Percentiles rank a stretch among this genome's conserved stretches.
Conservation (phyloP, 2,888 invertebrate species). For the Watsonalla binaria region DNA sequence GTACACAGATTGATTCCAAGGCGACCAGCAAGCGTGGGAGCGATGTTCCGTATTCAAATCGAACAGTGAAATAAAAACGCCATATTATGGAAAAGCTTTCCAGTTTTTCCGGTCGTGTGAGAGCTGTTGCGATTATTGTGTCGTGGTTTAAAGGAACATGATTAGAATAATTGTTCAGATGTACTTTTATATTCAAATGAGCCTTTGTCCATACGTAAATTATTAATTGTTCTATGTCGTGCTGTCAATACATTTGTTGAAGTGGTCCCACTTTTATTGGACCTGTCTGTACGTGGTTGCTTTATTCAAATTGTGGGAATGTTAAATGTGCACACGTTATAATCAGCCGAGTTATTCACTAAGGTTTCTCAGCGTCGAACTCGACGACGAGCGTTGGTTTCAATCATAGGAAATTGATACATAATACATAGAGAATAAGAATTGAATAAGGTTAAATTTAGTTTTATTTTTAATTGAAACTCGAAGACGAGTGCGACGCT, state of each 20-base stretch:
- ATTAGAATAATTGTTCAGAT: constrained; percentile 52
- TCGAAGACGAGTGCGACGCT: too few species aligned
- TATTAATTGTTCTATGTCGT: constrained; percentile 26
- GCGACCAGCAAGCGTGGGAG: constrained; percentile 56
- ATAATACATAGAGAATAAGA: too few species aligned
- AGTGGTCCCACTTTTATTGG: constrained; percentile 23
- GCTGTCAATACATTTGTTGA: constrained; percentile 24
- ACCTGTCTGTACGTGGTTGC: constrained; percentile 4
- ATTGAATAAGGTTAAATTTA: too few species aligned
- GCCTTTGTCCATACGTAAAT: constrained; percentile 52
- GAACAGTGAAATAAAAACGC: constrained; percentile 37
- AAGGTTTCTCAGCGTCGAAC: too few species aligned
- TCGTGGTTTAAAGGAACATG: constrained; percentile 51
- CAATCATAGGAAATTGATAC: too few species aligned
- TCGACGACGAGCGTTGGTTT: too few species aligned
- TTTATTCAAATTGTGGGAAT: too few species aligned
- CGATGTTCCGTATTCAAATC: constrained; percentile 61
- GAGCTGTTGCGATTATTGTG: constrained; percentile 33
- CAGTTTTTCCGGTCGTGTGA: constrained; percentile 72
- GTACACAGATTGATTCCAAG: constrained; percentile 23
- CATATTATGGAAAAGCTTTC: constrained; percentile 61
- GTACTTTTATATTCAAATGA: constrained; percentile 65
- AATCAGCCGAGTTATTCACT: too few species aligned
- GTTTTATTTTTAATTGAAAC: too few species aligned
- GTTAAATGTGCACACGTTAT: constrained; percentile 5